phyloP scores from a whole-genome alignment of 2,113 vertebrate genomes.

The Leucoraja erinaceus region DNA sequence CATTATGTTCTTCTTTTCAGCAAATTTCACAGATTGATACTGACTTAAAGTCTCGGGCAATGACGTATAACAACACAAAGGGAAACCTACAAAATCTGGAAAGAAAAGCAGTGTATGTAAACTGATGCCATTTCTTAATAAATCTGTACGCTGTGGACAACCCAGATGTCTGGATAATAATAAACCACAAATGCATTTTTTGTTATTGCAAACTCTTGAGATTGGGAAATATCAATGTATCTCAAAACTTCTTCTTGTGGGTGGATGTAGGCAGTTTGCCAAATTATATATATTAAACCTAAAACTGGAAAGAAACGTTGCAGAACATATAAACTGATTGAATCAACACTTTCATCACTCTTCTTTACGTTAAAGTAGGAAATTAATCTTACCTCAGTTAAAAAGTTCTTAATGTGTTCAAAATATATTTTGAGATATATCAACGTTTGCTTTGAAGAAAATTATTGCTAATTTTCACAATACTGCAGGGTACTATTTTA shows the following conservation, averaged over 20 bases:
- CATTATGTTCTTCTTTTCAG: conserved; percentile 51
- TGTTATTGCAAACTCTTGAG: neutral
- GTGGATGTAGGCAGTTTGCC: neutral
- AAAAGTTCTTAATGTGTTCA: too few species aligned
- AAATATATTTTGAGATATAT: too few species aligned
- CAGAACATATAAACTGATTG: neutral
- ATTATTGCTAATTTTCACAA: neutral
- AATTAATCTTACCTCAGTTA: too few species aligned
- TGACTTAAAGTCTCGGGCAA: conserved; percentile 71
- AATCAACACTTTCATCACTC: neutral
- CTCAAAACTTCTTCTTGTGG: neutral
- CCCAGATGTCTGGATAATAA: neutral
- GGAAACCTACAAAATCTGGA: conserved; percentile 67
- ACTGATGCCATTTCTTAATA: neutral
- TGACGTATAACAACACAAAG: conserved; percentile 70
- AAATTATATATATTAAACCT: neutral
- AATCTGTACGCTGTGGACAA: neutral
- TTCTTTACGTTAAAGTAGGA: neutral
- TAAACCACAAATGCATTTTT: neutral
- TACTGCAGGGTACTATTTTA: neutral
- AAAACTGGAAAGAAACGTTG: neutral
- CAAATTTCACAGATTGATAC: conserved; percentile 79
- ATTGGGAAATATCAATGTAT: too few species aligned
- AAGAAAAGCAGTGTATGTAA: conserved; percentile 69
- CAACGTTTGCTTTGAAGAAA: too few species aligned